Conservation (phyloP, 2,888 invertebrate species). For the Brenthis hecate region DNA sequence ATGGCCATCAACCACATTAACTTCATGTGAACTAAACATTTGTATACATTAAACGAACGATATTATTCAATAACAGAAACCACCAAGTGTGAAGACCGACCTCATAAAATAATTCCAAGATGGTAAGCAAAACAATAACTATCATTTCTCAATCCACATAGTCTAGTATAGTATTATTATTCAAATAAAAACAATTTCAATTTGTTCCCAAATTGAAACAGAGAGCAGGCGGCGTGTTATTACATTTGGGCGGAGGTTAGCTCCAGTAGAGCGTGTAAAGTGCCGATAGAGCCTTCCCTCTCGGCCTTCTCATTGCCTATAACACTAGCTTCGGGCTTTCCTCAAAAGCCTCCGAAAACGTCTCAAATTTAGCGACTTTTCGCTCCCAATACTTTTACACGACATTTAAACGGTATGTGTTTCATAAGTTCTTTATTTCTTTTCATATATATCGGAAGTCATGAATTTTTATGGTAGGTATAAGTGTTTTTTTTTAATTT, state of each 20-base stretch:
- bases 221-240: constrained; percentile 79
- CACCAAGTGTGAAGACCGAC: constrained; percentile 21
- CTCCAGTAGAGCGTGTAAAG: constrained; percentile 79
- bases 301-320: constrained; percentile 78
- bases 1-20: constrained; percentile 5
- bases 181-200: constrained; percentile 84
- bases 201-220: constrained; percentile 83
- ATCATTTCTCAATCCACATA: constrained; percentile 47
- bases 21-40: constrained; percentile 17
- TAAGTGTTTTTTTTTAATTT: neutral
- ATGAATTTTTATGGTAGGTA: constrained; percentile 1
- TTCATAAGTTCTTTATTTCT: neutral
- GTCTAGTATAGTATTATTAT: constrained; percentile 66
- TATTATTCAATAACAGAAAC: constrained; percentile 20
- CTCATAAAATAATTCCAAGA: constrained; percentile 31
- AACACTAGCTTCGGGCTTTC: constrained; percentile 76
- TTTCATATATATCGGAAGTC: constrained; percentile 6
- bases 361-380: constrained; percentile 80
- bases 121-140: constrained; percentile 50
- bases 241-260: constrained; percentile 80
- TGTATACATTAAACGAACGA: constrained; percentile 10
- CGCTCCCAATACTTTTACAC: constrained; percentile 77
- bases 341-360: constrained; percentile 78
- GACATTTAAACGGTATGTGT: constrained; percentile 65
- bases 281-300: constrained; percentile 77